These are phyloP conservation scores for Cryptocheilus praepositus DNA, from an alignment of 2,888 invertebrate genomes.

Conservation along the genomic window DNA sequence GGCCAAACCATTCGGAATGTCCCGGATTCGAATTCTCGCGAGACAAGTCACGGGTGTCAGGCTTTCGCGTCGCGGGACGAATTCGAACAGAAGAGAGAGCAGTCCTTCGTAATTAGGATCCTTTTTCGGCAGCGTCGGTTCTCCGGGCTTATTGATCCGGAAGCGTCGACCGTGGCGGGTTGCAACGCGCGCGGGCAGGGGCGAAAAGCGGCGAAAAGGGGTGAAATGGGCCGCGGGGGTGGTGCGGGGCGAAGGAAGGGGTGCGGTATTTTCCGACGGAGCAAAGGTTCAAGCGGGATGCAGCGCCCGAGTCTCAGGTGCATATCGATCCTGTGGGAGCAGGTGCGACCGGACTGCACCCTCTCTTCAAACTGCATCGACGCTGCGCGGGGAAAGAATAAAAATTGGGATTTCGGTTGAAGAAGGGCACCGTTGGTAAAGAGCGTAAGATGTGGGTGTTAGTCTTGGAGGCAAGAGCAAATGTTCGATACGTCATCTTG, in stretches of 20 bases:
- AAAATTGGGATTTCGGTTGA: too few species aligned
- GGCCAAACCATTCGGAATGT: too few species aligned
- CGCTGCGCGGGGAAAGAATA: too few species aligned
- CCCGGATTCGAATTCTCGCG: too few species aligned
- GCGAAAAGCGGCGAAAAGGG: too few species aligned
- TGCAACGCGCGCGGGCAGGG: not conserved
- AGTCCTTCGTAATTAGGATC: slow-evolving; percentile 6
- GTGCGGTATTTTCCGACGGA: slow-evolving; percentile 25
- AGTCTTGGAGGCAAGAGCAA: too few species aligned
- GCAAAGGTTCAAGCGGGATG: slow-evolving; percentile 33
- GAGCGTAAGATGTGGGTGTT: too few species aligned
- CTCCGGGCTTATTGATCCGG: slow-evolving; percentile 23
- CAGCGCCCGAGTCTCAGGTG: slow-evolving; percentile 33
- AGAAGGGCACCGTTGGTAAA: too few species aligned
- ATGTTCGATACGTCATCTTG: too few species aligned
- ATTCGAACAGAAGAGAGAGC: not conserved
- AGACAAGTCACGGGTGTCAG: too few species aligned
- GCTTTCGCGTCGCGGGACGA: not conserved
- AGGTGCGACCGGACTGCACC: slow-evolving; percentile 24
- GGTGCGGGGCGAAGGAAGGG: too few species aligned
- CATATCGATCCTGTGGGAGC: slow-evolving; percentile 13
- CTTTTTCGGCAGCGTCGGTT: slow-evolving; percentile 27
- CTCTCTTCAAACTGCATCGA: too few species aligned
- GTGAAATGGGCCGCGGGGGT: not conserved
- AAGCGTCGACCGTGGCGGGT: slow-evolving; percentile 17